A percentile compares a stretch with the other conserved stretches of the same genome.
Conservation (phyloP, 2,888 invertebrate genomes). For the Hololepta plana region DNA sequence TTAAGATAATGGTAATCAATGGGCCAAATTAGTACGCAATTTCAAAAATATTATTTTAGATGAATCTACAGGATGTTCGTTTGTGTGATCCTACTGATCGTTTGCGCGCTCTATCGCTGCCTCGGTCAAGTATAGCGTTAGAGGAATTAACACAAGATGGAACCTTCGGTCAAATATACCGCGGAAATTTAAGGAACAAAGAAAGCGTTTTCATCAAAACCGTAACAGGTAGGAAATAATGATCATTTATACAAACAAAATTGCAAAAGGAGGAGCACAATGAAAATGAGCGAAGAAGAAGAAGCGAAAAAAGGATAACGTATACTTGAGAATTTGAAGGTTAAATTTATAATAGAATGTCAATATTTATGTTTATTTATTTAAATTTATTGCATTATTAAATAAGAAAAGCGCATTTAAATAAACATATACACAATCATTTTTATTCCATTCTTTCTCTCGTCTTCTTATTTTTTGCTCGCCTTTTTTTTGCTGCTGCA, state of each 20-base stretch:
- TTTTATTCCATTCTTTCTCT: conserved; percentile 1
- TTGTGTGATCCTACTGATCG: conserved; percentile 37
- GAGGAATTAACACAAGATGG: conserved; percentile 55
- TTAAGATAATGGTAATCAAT: too few species aligned
- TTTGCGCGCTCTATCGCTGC: conserved; percentile 38
- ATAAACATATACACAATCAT: too few species aligned
- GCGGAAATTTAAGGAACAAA: conserved; percentile 45
- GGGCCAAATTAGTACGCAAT: not conserved
- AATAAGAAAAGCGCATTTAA: too few species aligned
- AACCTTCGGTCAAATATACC: conserved; percentile 74
- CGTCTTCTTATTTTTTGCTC: conserved; percentile 1
- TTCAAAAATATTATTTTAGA: conserved; percentile 13
- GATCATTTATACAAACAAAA: conserved; percentile 14
- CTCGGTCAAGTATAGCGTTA: conserved; percentile 39
- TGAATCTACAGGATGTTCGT: conserved; percentile 19
- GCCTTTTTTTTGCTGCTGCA: conserved; percentile 2
- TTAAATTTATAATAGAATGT: too few species aligned
- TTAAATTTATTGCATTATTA: too few species aligned
- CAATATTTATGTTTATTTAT: too few species aligned
- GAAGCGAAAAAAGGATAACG: too few species aligned
- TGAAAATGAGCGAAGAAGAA: too few species aligned
- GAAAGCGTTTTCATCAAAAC: conserved; percentile 76
- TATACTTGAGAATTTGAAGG: too few species aligned
- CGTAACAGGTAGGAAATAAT: conserved; percentile 67
- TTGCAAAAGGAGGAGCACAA: too few species aligned